phyloP scores from a whole-genome alignment of 2,888 invertebrate species.

The Drosophila stalkeri region DNA sequence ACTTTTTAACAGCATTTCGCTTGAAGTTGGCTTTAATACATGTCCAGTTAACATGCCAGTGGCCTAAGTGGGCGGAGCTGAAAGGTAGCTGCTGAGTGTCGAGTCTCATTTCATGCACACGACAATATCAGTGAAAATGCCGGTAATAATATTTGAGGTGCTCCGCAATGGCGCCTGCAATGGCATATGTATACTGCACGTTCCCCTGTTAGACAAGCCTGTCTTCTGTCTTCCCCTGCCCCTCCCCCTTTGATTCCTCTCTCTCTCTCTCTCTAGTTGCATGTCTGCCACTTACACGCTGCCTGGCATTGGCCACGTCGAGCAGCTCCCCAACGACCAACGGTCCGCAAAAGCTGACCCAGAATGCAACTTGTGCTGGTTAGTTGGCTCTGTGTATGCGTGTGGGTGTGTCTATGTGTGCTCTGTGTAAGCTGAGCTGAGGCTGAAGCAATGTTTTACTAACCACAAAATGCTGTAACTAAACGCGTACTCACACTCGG shows the following conservation, averaged over 20 bases:
- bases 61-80: neutral
- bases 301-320: conserved; percentile 23
- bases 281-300: conserved; percentile 62
- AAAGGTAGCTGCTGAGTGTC: conserved; percentile 28
- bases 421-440: conserved; percentile 44
- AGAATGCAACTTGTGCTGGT: conserved; percentile 79
- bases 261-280: neutral
- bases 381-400: conserved; percentile 48
- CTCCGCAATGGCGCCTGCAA: conserved; percentile 64
- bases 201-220: conserved; percentile 7
- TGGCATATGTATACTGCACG: conserved; percentile 37
- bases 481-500: conserved; percentile 66
- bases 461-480: conserved; percentile 81
- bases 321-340: conserved; percentile 51
- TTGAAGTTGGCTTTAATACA: conserved; percentile 71
- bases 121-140: conserved; percentile 78
- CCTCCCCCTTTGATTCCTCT: neutral
- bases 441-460: conserved; percentile 71
- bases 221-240: neutral
- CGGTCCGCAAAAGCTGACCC: conserved; percentile 64
- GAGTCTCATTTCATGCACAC: conserved; percentile 56
- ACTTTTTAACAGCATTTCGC: conserved; percentile 50
- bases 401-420: conserved; percentile 26
- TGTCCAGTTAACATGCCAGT: conserved; percentile 63
- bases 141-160: conserved; percentile 80